Conservation (phyloP, 35 echinoderm and acorn worm species). For the Stichopus chloronotus region DNA sequence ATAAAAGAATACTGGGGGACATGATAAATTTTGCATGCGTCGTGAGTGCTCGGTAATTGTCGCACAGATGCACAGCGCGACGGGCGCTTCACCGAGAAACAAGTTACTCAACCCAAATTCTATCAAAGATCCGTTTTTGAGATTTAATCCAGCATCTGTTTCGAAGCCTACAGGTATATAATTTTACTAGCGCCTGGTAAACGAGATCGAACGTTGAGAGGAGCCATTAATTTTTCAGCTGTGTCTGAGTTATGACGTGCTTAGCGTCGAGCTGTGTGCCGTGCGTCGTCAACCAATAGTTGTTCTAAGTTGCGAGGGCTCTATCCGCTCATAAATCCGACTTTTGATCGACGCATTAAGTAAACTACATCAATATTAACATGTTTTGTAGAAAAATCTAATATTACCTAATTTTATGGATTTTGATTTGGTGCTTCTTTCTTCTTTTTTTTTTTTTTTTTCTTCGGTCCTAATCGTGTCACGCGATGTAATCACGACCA, state of each 20-base stretch:
- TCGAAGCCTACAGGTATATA: slow-evolving; percentile 68
- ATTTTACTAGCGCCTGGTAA: slow-evolving; percentile 68
- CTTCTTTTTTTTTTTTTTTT: neutral
- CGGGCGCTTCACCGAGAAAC: slow-evolving; percentile 28
- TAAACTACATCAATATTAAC: slow-evolving; percentile 59
- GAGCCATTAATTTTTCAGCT: slow-evolving; percentile 64
- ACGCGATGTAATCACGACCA: slow-evolving; percentile 26
- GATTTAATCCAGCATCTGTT: slow-evolving; percentile 69
- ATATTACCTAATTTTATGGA: slow-evolving; percentile 69
- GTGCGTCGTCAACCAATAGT: slow-evolving; percentile 62
- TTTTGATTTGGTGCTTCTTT: slow-evolving; percentile 60
- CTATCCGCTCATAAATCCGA: slow-evolving; percentile 47
- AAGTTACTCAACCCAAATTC: slow-evolving; percentile 54
- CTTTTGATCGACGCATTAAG: slow-evolving; percentile 61
- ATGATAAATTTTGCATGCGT: slow-evolving; percentile 69
- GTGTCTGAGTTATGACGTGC: slow-evolving; percentile 63
- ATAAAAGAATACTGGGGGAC: slow-evolving; percentile 56
- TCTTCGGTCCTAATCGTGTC: slow-evolving; percentile 24
- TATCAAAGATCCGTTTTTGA: slow-evolving; percentile 60
- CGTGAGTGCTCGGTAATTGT: slow-evolving; percentile 50
- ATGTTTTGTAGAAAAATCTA: slow-evolving; percentile 51
- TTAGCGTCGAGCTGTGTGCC: slow-evolving; percentile 43
- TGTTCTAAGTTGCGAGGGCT: neutral
- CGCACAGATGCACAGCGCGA: slow-evolving; percentile 62
- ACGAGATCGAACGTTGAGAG: slow-evolving; percentile 37